These are phyloP conservation scores for Xerus rutilus DNA, from an alignment of 2,797 vertebrate genomes.

Conservation along the genomic window DNA sequence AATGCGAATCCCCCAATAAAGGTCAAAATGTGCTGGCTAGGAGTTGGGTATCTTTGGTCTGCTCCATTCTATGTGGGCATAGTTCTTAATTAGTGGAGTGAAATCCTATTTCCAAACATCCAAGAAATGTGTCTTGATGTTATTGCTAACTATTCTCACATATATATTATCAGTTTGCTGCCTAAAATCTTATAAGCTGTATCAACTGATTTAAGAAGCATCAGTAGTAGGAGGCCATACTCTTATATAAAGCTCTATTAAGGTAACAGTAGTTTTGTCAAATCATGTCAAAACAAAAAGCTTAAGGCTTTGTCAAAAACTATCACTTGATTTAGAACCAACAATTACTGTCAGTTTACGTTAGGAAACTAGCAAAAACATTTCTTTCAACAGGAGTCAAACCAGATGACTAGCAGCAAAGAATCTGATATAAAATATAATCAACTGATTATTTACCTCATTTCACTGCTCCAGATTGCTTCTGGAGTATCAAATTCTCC, in stretches of 20 bases:
- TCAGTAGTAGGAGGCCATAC: background rate
- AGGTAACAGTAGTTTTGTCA: background rate
- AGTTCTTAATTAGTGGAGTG: background rate
- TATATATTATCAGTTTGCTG: background rate
- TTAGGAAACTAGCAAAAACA: background rate
- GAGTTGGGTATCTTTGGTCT: background rate
- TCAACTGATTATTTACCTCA: slow-evolving; percentile 91
- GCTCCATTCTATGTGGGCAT: background rate
- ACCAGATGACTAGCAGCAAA: background rate
- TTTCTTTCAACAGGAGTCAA: background rate
- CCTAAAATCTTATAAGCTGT: background rate
- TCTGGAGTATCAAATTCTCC: slow-evolving; percentile 99
- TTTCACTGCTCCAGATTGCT: slow-evolving; percentile 99
- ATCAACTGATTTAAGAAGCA: background rate
- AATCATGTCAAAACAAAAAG: background rate
- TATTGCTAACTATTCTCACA: background rate
- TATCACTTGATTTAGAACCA: slow-evolving; percentile 6
- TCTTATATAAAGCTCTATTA: background rate
- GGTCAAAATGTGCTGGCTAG: slow-evolving; percentile 11
- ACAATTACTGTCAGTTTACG: background rate
- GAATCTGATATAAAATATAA: background rate
- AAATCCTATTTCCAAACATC: slow-evolving; percentile 5
- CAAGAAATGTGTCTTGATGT: background rate
- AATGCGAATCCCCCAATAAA: background rate
- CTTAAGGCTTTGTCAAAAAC: background rate